Evolutionary conservation across 1,140 invertebrate species (phyloP).

Genomic region (Cotesia chilonis): DNA sequence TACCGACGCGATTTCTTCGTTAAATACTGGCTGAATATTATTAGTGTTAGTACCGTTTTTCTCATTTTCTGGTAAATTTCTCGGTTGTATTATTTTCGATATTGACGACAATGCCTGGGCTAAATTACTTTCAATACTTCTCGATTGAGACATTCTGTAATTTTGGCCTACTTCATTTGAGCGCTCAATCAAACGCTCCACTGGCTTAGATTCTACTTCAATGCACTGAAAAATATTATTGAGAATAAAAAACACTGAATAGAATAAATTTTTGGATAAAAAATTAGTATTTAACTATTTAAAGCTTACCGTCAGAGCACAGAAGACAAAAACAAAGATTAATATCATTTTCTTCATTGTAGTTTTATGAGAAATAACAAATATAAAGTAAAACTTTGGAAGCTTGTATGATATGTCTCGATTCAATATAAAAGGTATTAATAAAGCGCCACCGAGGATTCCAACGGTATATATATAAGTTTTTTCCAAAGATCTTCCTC

Average conservation of each 20-base stretch:
- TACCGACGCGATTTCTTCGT: too few species aligned
- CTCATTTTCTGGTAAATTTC: slow-evolving; percentile 1
- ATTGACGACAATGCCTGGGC: background rate
- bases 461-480: slow-evolving; percentile 20
- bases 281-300: too few species aligned
- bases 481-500: slow-evolving; percentile 1
- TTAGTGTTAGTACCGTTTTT: background rate
- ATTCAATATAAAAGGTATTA: background rate
- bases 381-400: background rate
- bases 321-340: too few species aligned
- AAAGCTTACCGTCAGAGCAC: too few species aligned
- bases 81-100: background rate
- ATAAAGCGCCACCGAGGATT: background rate
- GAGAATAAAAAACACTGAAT: slow-evolving; percentile 5
- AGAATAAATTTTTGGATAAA: background rate
- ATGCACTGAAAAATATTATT: slow-evolving; percentile 19
- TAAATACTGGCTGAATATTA: slow-evolving; percentile 4
- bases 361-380: too few species aligned
- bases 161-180: slow-evolving; percentile 16
- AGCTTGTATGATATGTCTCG: background rate
- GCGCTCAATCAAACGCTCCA: slow-evolving; percentile 6
- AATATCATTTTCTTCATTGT: background rate
- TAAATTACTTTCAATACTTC: slow-evolving; percentile 25
- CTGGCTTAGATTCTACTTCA: slow-evolving; percentile 31
- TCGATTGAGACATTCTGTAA: slow-evolving; percentile 4